Evolutionary conservation across 2,888 invertebrate species (phyloP), one percentile per base, ranked within the genome.

Genomic region (Noctua fimbriata): DNA sequence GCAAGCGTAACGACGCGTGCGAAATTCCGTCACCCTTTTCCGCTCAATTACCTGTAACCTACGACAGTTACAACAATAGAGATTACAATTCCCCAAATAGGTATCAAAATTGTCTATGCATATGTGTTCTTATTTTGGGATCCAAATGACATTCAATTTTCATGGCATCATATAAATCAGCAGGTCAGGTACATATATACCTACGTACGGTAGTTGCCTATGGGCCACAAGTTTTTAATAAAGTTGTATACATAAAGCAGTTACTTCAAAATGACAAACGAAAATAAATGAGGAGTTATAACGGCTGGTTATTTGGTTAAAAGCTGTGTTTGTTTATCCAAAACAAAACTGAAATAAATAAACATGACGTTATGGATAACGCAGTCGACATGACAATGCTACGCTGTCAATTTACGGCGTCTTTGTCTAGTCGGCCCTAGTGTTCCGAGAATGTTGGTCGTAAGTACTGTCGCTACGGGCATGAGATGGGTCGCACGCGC

Each of bases 401-500:
- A 55, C n/a, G n/a, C 60, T 36, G 52, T 69, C 32, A 72, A 69
- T 82, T 73, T 75, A 84, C 72, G 60, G 28, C 65, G 41, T 36
- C 71, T 83, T 85, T 75, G 66, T 69, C 58, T 75, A 73, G 69
- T 60, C 71, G 55, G 60, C 36, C 41, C 47, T 66, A 44, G 58
- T 36, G 55, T 78, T 82, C 60, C 41, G 28, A 73, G 69, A 86
- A 82, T 47, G 47, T 52, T 12, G 41, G 73, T 74, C 47, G 44
- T 47, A 32, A 6, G 12, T 72, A 49, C 41, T 14, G 16, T 76
- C 44, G n/a, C 41, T 66, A 18, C 65, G 28, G 41, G 70, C 52
- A 36, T 63, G 32, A 49, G 73, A 79, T 72, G 72, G 65, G 60
- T 66, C 81, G 76, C 81, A 77, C 58, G 76, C 69, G 74, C 60